Base-by-base conservation (phyloP, 1,140 invertebrate species). In the Anastatus disparis region DNA sequence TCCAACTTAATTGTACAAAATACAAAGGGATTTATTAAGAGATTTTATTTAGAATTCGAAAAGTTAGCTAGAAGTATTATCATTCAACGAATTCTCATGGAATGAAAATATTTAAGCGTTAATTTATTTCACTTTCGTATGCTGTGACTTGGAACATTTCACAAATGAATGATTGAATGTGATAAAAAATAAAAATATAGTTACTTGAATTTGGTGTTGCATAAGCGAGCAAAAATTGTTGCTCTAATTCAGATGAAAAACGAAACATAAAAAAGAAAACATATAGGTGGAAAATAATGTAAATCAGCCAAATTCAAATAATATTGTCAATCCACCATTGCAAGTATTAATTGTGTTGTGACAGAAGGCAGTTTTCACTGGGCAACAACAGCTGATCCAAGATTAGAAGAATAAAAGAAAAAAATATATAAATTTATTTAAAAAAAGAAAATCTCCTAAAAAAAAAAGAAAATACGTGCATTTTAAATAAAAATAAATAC, bases 361-460 rank as follows among this genome's bases (percentile, higher is more conserved):
- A 85, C 83, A 85, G 83, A 86, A 86, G 84, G 84, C 83, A 86
- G 83, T 84, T 85, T 85, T 86, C 84, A 86, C 83, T 80, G 84
- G 83, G 83, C 84, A 86, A 86, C 84, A 85, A 86, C 78, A 84
- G 79, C 80, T 83, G 74, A 85, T 85, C 77, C 78, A 55, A 71
- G 24, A 63, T 58, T 64, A 84, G 76, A 81, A 84, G 78, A 79
- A 80, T 83, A 79, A 82, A 77, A 77, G 81, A 78, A 78, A 69
- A 76, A 62, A 70, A 76, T 72, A 65, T 52, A 52, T 69, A 69
- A 61, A 69, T 69, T 61, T 77, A 78, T 77, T 79, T 78, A 75
- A 79, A 75, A 69, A 76, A 78, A 72, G 76, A 66, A 69, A 63
- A 78, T n/a, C n/a, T 74, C 48, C 65, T 75, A 52, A 72, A 76